A percentile compares a stretch with the other conserved stretches of the same genome.
Conservation (phyloP, 2,797 vertebrate species). For the Echiichthys vipera region DNA sequence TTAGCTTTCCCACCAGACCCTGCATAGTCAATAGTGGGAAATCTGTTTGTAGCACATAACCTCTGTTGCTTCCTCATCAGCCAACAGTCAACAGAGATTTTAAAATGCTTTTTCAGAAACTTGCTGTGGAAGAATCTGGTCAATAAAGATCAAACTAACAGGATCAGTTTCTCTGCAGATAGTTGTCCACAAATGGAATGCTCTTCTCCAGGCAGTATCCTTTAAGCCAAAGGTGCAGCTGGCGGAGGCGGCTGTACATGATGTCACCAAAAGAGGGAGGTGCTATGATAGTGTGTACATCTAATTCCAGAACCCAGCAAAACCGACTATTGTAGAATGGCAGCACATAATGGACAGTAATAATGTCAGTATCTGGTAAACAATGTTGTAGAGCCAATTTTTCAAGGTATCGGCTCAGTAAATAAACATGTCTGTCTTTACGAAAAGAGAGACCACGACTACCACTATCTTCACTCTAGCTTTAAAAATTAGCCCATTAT, state of each 20-base stretch:
- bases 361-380: neutral
- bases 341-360: neutral
- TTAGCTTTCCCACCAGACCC: neutral
- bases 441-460: neutral
- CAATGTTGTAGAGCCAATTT: neutral
- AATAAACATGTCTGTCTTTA: neutral
- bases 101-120: constrained; percentile 1
- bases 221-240: no score
- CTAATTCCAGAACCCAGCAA: neutral
- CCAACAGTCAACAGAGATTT: no score
- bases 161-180: no score
- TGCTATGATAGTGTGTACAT: neutral
- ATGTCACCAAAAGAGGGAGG: no score
- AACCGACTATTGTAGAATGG: neutral
- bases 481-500: no score
- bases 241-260: no score
- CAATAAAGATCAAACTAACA: no score
- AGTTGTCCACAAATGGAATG: no score
- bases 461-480: no score
- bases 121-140: no score
- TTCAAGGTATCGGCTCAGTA: neutral
- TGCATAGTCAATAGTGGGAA: neutral
- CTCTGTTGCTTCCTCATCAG: constrained; percentile 10
- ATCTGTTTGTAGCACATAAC: neutral
- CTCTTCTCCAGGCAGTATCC: no score